Percentiles rank a stretch among this genome's conserved stretches.
phyloP scores from a whole-genome alignment of 2,113 vertebrate species.

The Misgurnus anguillicaudatus region DNA sequence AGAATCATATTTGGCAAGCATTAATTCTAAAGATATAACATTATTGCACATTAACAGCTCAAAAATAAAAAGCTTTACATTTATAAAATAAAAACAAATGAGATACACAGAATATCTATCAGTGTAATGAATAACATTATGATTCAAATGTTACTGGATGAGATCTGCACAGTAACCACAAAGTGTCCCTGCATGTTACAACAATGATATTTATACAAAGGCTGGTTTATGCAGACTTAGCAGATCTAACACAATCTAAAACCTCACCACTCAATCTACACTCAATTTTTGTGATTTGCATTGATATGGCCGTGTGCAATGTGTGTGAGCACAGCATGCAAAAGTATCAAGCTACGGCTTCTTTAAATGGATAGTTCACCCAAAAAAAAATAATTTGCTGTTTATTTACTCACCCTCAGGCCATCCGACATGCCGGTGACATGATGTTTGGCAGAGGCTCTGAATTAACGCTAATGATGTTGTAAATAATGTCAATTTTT shows the following conservation, averaged over 20 bases:
- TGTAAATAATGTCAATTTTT: too few relatives aligned
- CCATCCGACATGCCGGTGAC: too few relatives aligned
- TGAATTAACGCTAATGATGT: too few relatives aligned
- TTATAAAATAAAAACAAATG: conserved; percentile 52
- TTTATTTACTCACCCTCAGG: too few relatives aligned
- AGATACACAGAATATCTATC: conserved; percentile 49
- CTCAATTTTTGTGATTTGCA: not conserved
- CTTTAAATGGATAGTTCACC: too few relatives aligned
- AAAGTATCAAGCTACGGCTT: too few relatives aligned
- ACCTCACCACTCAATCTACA: conserved; percentile 13
- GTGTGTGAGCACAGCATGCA: too few relatives aligned
- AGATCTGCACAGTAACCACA: conserved; percentile 20
- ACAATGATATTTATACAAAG: conserved; percentile 1
- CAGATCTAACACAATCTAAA: conserved; percentile 13
- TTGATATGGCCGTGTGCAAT: not conserved
- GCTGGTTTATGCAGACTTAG: not conserved
- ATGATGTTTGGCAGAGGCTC: too few relatives aligned
- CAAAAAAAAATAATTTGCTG: too few relatives aligned
- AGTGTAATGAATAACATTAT: not conserved
- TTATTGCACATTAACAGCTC: conserved; percentile 60
- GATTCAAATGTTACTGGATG: not conserved
- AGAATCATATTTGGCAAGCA: conserved; percentile 65
- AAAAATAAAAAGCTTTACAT: conserved; percentile 37
- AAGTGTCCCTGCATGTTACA: not conserved
- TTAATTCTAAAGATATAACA: conserved; percentile 59